These are phyloP conservation scores for Trichomycterus rosablanca DNA, from an alignment of 2,113 vertebrate genomes.

Conservation along the genomic window DNA sequence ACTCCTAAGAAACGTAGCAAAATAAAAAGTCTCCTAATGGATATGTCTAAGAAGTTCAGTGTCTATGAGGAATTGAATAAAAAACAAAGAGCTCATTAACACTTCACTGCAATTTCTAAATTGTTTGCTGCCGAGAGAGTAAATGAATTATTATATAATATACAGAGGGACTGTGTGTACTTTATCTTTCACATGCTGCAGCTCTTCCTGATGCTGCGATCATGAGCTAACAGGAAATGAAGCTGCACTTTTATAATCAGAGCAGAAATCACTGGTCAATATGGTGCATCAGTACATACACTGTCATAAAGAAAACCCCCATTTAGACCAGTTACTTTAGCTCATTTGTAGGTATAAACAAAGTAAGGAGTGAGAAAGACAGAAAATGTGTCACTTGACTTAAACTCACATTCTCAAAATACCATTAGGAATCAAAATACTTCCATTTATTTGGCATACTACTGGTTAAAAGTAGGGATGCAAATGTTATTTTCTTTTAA, in stretches of 20 bases:
- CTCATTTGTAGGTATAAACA: too few species aligned
- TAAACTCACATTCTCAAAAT: too few species aligned
- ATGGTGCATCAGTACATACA: too few species aligned
- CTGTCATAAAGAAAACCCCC: too few species aligned
- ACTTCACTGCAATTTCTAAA: constrained; percentile 14
- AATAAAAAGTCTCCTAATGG: not conserved
- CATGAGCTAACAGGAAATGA: not conserved
- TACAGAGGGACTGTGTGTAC: not conserved
- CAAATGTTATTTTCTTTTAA: too few species aligned
- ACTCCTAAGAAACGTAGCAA: not conserved
- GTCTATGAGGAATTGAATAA: constrained; percentile 8
- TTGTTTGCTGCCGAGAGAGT: not conserved
- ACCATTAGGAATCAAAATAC: too few species aligned
- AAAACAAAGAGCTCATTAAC: constrained; percentile 1
- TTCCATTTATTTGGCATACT: too few species aligned
- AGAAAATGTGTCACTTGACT: too few species aligned
- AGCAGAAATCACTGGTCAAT: too few species aligned
- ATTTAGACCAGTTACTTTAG: too few species aligned
- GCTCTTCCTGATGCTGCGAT: not conserved
- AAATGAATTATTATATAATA: constrained; percentile 11
- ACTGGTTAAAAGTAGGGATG: too few species aligned
- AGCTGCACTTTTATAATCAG: not conserved
- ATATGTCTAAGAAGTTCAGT: not conserved
- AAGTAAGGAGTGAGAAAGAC: too few species aligned
- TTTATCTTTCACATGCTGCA: not conserved